phyloP scores from a whole-genome alignment of 2,113 vertebrate genomes.

The Erythrolamprus reginae region DNA sequence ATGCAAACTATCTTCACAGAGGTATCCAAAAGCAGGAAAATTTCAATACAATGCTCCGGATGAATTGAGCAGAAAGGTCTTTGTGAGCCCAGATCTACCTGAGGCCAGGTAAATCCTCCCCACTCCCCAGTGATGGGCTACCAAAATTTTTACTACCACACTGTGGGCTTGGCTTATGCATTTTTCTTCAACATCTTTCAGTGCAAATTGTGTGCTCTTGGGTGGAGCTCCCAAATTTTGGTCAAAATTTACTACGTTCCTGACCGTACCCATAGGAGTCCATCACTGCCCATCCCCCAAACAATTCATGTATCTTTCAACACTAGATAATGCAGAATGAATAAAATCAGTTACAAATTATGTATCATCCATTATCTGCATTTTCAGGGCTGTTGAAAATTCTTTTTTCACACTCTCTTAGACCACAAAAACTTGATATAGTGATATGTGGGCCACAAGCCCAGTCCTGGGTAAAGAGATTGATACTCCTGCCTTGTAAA shows the following conservation, averaged over 20 bases:
- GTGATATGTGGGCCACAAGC: slow-evolving; percentile 35
- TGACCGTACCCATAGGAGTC: too few species aligned
- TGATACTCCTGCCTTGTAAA: background rate
- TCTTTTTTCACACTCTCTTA: slow-evolving; percentile 34
- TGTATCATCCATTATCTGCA: slow-evolving; percentile 23
- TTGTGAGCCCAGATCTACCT: background rate
- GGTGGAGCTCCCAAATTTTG: too few species aligned
- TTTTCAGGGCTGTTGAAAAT: slow-evolving; percentile 6
- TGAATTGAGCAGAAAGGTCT: background rate
- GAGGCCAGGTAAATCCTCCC: background rate
- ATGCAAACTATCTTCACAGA: background rate
- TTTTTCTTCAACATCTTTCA: too few species aligned
- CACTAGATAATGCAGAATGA: background rate
- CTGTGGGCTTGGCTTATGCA: too few species aligned
- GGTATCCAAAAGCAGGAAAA: background rate
- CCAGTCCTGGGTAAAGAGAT: slow-evolving; percentile 11
- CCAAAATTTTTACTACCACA: too few species aligned
- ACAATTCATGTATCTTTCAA: background rate
- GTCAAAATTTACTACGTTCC: too few species aligned
- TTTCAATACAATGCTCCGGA: background rate
- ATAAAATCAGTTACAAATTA: background rate
- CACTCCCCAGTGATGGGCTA: too few species aligned
- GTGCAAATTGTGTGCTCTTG: too few species aligned
- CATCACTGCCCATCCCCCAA: too few species aligned
- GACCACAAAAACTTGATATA: slow-evolving; percentile 36